These are phyloP conservation scores for Myripristis murdjan DNA, from an alignment of 2,797 vertebrate genomes.

Conservation along the genomic window DNA sequence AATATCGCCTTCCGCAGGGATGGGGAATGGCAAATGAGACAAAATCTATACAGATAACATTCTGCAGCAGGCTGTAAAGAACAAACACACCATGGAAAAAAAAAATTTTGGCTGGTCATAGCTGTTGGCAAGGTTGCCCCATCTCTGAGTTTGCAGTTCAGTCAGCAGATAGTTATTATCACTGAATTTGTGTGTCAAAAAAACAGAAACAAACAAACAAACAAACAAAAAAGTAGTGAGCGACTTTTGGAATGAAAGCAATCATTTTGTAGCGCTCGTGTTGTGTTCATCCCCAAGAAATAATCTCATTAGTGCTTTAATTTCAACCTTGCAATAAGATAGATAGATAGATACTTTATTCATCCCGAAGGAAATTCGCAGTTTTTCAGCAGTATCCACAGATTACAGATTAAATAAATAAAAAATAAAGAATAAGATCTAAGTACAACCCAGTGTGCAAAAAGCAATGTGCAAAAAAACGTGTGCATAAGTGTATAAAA, in stretches of 20 bases:
- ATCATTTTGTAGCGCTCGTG: constrained; percentile 29
- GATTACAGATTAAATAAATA: too few relatives aligned
- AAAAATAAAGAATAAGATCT: too few relatives aligned
- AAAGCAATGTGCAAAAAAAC: too few relatives aligned
- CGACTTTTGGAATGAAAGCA: constrained; percentile 12
- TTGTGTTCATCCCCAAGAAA: constrained; percentile 37
- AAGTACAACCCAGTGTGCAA: too few relatives aligned
- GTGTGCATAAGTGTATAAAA: too few relatives aligned
- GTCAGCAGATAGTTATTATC: constrained; percentile 47
- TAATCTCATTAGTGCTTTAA: constrained; percentile 30
- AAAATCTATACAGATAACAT: constrained; percentile 59
- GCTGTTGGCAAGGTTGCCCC: constrained; percentile 45
- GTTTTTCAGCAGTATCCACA: too few relatives aligned
- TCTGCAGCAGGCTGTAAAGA: constrained; percentile 46
- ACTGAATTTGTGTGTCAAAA: constrained; percentile 28
- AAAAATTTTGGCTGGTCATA: constrained; percentile 55
- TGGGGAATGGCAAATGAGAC: constrained; percentile 64
- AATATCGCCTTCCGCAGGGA: constrained; percentile 56
- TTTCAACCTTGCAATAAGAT: constrained; percentile 46
- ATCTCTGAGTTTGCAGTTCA: constrained; percentile 50
- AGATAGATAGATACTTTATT: too few relatives aligned
- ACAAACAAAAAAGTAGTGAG: constrained; percentile 50
- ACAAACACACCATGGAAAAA: constrained; percentile 1
- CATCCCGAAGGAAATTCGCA: too few relatives aligned
- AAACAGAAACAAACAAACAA: constrained; percentile 52